Evolutionary conservation across 2,888 invertebrate species (phyloP).

Genomic region (Aphodius granarius): DNA sequence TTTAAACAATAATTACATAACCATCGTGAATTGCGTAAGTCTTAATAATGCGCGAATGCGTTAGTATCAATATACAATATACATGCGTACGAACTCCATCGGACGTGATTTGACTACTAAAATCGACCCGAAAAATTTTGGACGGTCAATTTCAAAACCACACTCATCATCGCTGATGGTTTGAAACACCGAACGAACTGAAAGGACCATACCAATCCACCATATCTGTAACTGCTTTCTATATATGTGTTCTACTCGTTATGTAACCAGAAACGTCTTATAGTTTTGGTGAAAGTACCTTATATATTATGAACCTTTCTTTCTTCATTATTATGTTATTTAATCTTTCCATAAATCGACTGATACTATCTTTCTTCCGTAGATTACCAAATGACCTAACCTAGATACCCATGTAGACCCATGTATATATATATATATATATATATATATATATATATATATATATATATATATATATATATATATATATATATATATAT

Average conservation of each 20-base stretch:
- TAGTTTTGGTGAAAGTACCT: background rate
- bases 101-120: no score
- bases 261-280: background rate
- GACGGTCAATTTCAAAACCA: no score
- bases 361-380: no score
- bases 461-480: no score
- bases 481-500: no score
- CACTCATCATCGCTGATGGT: no score
- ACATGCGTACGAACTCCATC: no score
- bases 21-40: background rate
- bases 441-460: no score
- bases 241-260: background rate
- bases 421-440: no score
- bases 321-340: background rate
- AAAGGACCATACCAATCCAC: background rate
- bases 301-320: background rate
- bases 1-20: background rate
- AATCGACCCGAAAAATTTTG: no score
- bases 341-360: background rate
- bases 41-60: background rate
- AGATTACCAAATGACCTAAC: background rate
- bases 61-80: background rate
- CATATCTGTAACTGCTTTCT: background rate
- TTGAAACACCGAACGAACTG: no score
- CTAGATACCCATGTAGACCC: no score